Evolutionary conservation across 2,888 invertebrate species (phyloP).

Genomic region (Schrankia costaestrigalis): DNA sequence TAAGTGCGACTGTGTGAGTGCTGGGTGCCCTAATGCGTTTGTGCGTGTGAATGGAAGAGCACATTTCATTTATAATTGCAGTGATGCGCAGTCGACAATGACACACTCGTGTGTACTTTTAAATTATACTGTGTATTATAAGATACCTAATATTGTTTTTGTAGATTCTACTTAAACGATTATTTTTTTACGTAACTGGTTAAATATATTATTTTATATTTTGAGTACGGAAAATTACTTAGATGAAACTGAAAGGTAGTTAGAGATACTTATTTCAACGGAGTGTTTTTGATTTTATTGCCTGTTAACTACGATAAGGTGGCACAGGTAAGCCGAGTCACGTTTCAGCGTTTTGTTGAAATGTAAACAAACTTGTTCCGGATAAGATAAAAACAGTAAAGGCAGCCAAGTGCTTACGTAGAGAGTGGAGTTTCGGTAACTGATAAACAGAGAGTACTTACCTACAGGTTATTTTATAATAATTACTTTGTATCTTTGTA

Average conservation of each 20-base stretch:
- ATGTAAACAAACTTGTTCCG: slow-evolving; percentile 79
- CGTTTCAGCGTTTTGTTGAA: slow-evolving; percentile 75
- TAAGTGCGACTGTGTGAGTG: slow-evolving; percentile 48
- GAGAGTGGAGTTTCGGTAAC: slow-evolving; percentile 44
- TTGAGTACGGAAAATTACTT: slow-evolving; percentile 9
- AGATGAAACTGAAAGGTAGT: slow-evolving; percentile 14
- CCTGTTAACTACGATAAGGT: slow-evolving; percentile 72
- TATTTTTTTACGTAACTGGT: background rate
- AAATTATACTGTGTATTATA: slow-evolving; percentile 54
- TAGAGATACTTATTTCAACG: slow-evolving; percentile 12
- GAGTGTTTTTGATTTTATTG: slow-evolving; percentile 68
- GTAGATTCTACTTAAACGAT: slow-evolving; percentile 20
- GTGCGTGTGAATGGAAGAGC: slow-evolving; percentile 80
- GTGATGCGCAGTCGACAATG: slow-evolving; percentile 75
- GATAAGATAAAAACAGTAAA: slow-evolving; percentile 74
- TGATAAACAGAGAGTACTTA: slow-evolving; percentile 36
- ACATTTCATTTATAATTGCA: slow-evolving; percentile 81
- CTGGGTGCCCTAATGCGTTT: slow-evolving; percentile 70
- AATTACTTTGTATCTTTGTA: background rate
- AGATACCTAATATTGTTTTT: slow-evolving; percentile 34
- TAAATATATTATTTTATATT: background rate
- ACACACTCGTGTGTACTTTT: slow-evolving; percentile 65
- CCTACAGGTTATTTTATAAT: slow-evolving; percentile 8
- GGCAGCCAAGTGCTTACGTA: slow-evolving; percentile 34
- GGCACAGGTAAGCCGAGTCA: slow-evolving; percentile 67